Percentiles rank a stretch among this genome's conserved stretches.
phyloP scores from a whole-genome alignment of 2,113 vertebrate genomes.

The Rhinolophus sinicus region DNA sequence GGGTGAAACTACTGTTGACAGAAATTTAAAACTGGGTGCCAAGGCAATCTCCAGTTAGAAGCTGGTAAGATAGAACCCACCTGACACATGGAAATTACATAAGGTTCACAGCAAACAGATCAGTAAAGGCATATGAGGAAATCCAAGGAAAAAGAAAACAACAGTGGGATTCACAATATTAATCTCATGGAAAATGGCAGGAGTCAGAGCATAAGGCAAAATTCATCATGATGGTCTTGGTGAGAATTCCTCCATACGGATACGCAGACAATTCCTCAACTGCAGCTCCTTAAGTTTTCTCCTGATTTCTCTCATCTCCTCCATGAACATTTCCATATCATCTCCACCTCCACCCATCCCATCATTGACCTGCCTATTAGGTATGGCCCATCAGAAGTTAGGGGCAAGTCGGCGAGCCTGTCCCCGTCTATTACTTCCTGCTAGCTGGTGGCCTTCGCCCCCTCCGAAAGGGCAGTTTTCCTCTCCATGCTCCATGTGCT shows the following conservation, averaged over 20 bases:
- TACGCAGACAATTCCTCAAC: conserved; percentile 72
- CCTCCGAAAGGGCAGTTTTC: conserved; percentile 71
- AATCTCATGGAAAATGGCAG: conserved; percentile 55
- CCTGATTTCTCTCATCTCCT: conserved; percentile 78
- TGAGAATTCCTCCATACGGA: conserved; percentile 74
- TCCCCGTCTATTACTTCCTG: conserved; percentile 62
- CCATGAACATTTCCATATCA: conserved; percentile 79
- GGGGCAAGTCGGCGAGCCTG: conserved; percentile 71
- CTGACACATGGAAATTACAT: conserved; percentile 62
- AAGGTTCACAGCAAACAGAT: conserved; percentile 62
- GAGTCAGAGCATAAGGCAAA: conserved; percentile 77
- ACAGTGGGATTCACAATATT: conserved; percentile 63
- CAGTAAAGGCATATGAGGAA: conserved; percentile 62
- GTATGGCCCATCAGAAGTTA: conserved; percentile 75
- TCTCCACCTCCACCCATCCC: conserved; percentile 76
- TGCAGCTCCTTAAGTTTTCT: conserved; percentile 78
- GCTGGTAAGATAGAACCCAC: conserved; percentile 55
- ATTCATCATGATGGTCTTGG: conserved; percentile 76
- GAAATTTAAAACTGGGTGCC: conserved; percentile 57
- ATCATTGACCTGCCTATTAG: conserved; percentile 74
- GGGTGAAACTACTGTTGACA: conserved; percentile 59
- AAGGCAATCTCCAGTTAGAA: conserved; percentile 64
- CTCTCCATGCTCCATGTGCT: conserved; percentile 70
- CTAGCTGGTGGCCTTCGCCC: conserved; percentile 67
- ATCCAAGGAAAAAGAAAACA: conserved; percentile 48